These are phyloP conservation scores for Sturnira hondurensis DNA, from an alignment of 2,113 vertebrate genomes.

Conservation along the genomic window DNA sequence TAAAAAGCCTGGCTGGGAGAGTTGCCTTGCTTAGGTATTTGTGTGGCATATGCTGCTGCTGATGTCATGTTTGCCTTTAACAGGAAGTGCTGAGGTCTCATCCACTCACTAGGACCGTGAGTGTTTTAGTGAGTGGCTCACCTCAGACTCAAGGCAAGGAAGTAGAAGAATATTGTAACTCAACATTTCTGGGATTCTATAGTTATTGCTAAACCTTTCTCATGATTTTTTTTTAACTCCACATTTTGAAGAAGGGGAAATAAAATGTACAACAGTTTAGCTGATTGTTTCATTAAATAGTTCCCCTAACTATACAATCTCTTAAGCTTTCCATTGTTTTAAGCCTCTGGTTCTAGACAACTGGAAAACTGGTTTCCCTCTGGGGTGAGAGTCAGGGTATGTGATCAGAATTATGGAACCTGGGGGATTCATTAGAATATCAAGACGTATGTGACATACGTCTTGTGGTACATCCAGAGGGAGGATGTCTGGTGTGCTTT, in stretches of 20 bases:
- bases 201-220: neutral
- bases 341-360: neutral
- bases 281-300: neutral
- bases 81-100: neutral
- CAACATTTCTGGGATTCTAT: neutral
- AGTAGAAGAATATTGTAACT: neutral
- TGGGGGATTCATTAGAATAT: neutral
- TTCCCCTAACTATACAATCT: neutral
- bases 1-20: neutral
- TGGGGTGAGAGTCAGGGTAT: neutral
- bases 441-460: neutral
- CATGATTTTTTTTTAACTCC: neutral
- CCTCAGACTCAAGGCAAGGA: neutral
- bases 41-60: neutral
- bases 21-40: neutral
- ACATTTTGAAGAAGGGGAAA: neutral
- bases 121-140: neutral
- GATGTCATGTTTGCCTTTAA: neutral
- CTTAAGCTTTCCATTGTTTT: neutral
- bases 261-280: neutral
- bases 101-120: neutral
- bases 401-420: neutral
- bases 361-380: neutral
- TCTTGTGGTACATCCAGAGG: neutral
- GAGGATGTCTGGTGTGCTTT: neutral